Evolutionary conservation across 1,140 invertebrate genomes (phyloP).

Genomic region (Rhagoletis pomonella): DNA sequence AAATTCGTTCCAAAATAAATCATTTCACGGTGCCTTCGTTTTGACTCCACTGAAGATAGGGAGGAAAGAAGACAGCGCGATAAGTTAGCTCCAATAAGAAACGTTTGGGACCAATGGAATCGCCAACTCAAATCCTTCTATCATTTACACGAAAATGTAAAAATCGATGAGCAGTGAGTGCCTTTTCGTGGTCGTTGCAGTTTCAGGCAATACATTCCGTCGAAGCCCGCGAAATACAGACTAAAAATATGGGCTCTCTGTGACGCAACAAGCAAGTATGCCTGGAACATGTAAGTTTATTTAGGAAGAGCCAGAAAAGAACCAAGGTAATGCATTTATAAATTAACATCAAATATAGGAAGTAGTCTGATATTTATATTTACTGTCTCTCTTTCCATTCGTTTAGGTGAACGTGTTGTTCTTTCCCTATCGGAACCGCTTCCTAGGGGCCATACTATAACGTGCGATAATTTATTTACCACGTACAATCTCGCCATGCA

Average conservation of each 20-base stretch:
- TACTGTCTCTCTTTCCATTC: not conserved
- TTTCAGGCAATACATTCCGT: too few relatives aligned
- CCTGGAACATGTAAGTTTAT: not conserved
- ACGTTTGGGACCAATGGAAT: too few relatives aligned
- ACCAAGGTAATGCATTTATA: not conserved
- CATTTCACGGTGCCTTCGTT: too few relatives aligned
- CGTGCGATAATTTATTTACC: constrained; percentile 29
- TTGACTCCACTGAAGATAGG: too few relatives aligned
- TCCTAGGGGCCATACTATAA: not conserved
- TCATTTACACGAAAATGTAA: not conserved
- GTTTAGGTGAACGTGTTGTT: not conserved
- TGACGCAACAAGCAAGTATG: not conserved
- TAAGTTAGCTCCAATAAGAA: too few relatives aligned
- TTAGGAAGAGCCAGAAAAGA: not conserved
- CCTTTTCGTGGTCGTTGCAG: too few relatives aligned
- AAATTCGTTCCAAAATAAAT: too few relatives aligned
- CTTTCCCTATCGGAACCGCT: too few relatives aligned
- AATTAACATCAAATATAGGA: not conserved
- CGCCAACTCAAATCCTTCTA: too few relatives aligned
- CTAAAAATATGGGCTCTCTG: not conserved
- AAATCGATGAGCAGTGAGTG: too few relatives aligned
- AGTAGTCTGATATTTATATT: not conserved
- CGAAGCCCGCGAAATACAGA: not conserved
- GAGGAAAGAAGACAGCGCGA: too few relatives aligned
- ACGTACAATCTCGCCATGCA: constrained; percentile 29